Conservation (phyloP, 2,888 invertebrate genomes). For the Drosophila testacea region DNA sequence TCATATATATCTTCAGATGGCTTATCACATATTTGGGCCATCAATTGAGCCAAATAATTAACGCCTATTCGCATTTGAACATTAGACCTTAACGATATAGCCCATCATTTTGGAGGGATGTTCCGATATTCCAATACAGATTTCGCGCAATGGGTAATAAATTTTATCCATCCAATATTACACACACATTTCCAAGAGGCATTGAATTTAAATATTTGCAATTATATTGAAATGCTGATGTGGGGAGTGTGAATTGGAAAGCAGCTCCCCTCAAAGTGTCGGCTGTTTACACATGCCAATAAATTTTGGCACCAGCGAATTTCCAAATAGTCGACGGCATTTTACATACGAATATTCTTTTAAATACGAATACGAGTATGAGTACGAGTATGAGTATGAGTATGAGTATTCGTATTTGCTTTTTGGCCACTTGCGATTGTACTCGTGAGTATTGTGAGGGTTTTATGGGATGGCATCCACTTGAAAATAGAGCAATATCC, state of each 20-base stretch:
- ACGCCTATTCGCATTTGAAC: constrained; percentile 1
- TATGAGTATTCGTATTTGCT: neutral
- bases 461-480: constrained; percentile 47
- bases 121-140: constrained; percentile 1
- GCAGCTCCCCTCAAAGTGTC: constrained; percentile 5
- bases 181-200: constrained; percentile 19
- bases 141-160: constrained; percentile 28
- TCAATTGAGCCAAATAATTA: constrained; percentile 23
- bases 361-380: neutral
- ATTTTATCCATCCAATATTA: constrained; percentile 33
- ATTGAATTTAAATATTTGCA: constrained; percentile 76
- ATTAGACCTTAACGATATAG: constrained; percentile 16
- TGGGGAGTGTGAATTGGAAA: constrained; percentile 14
- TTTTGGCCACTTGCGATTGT: constrained; percentile 2
- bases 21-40: constrained; percentile 1
- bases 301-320: constrained; percentile 64
- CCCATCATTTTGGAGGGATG: constrained; percentile 9
- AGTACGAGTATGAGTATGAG: neutral
- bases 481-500: constrained; percentile 76
- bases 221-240: constrained; percentile 74
- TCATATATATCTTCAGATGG: constrained; percentile 9
- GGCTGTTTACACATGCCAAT: constrained; percentile 66
- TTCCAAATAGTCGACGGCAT: constrained; percentile 29
- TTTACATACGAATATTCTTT: constrained; percentile 33
- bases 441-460: constrained; percentile 22